phyloP scores from a whole-genome alignment of 2,888 invertebrate genomes.

The Barypeithes pellucidus region DNA sequence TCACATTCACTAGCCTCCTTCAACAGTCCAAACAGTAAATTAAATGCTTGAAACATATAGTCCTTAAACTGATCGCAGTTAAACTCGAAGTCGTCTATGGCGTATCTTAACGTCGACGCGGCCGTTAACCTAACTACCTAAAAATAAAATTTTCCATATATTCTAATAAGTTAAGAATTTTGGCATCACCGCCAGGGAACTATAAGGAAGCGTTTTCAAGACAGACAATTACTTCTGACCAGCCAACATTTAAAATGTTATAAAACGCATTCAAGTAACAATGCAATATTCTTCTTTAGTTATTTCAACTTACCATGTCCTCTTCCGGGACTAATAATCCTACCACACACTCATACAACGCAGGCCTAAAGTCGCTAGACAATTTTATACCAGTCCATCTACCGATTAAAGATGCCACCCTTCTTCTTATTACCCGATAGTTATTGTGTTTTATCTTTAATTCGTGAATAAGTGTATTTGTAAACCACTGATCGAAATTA shows the following conservation, averaged over 20 bases:
- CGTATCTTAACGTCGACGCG: conserved; percentile 86
- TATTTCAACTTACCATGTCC: conserved; percentile 78
- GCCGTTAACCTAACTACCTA: conserved; percentile 84
- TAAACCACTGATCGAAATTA: conserved; percentile 95
- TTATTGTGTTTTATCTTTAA: conserved; percentile 86
- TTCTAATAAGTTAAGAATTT: too few species aligned
- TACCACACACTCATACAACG: conserved; percentile 85
- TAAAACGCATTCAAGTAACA: too few species aligned
- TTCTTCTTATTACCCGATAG: conserved; percentile 86
- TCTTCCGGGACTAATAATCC: conserved; percentile 80
- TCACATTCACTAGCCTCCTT: conserved; percentile 93
- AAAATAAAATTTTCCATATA: conserved; percentile 20
- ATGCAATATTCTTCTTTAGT: too few species aligned
- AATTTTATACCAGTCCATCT: conserved; percentile 89
- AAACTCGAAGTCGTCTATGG: conserved; percentile 95
- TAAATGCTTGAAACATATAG: conserved; percentile 85
- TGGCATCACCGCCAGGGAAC: too few species aligned
- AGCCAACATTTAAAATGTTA: too few species aligned
- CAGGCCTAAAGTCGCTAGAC: conserved; percentile 83
- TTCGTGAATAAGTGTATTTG: conserved; percentile 85
- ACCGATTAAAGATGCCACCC: conserved; percentile 90
- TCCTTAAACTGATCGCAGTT: conserved; percentile 89
- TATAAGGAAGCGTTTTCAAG: too few species aligned
- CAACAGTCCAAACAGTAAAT: conserved; percentile 86
- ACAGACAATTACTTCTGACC: too few species aligned